Conservation (phyloP, 2,797 vertebrate genomes). For the Otus scops region DNA sequence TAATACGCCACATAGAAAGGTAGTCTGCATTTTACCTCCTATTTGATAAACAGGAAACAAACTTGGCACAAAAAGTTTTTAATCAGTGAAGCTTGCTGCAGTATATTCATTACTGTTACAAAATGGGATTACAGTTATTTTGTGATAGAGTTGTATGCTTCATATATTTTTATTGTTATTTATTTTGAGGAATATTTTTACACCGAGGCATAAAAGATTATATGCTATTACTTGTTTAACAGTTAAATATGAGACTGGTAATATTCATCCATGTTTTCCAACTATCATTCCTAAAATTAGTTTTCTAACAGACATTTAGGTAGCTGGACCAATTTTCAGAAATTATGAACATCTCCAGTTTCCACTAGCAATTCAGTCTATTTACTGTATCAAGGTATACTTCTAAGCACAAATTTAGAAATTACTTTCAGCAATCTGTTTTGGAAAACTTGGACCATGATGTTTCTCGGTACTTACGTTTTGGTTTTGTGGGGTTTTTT, state of each 20-base stretch:
- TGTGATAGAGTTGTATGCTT: background rate
- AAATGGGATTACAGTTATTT: constrained; percentile 22
- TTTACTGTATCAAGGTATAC: background rate
- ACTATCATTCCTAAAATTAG: constrained; percentile 15
- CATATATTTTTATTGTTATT: constrained; percentile 56
- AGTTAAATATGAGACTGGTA: constrained; percentile 33
- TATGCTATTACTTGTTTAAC: constrained; percentile 49
- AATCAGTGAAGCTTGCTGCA: constrained; percentile 16
- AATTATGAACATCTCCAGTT: background rate
- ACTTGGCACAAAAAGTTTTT: constrained; percentile 19
- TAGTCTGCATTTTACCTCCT: background rate
- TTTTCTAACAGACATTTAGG: constrained; percentile 19
- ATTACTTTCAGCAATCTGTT: background rate
- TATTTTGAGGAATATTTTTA: constrained; percentile 60
- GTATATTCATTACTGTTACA: background rate
- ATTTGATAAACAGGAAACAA: constrained; percentile 9
- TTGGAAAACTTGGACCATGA: background rate
- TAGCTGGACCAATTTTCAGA: constrained; percentile 18
- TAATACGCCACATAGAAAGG: background rate
- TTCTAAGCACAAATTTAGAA: background rate
- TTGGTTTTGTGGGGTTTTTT: background rate
- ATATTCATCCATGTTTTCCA: constrained; percentile 23
- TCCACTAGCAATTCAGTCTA: background rate
- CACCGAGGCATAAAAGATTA: constrained; percentile 32
- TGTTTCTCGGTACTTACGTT: background rate